Evolutionary conservation across 2,113 vertebrate species (phyloP).

Genomic region (Tachysurus fulvidraco): DNA sequence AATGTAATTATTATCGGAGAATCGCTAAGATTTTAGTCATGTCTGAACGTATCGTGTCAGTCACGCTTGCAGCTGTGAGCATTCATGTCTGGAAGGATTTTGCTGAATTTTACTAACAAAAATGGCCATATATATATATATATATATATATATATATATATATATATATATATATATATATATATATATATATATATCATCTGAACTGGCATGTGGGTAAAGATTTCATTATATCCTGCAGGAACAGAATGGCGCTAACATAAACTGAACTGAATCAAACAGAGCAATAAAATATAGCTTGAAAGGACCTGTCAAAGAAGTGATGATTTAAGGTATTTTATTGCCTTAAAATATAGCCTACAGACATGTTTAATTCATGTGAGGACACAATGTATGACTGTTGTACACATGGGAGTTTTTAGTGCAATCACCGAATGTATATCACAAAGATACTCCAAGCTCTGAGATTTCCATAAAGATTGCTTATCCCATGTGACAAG

Average conservation of each 20-base stretch:
- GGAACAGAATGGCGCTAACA: not conserved
- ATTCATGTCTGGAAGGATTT: not conserved
- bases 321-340: not conserved
- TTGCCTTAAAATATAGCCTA: not conserved
- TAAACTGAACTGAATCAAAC: not conserved
- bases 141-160: too few relatives aligned
- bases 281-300: not conserved
- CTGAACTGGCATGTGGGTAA: not conserved
- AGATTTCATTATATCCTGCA: not conserved
- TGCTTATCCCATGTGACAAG: not conserved
- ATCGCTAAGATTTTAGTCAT: slow-evolving; percentile 9
- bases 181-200: too few relatives aligned
- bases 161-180: too few relatives aligned
- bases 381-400: not conserved
- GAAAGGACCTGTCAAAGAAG: not conserved
- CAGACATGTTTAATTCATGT: not conserved
- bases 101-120: not conserved
- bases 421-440: not conserved
- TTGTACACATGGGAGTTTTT: not conserved
- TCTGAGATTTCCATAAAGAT: not conserved
- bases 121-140: not conserved
- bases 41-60: not conserved
- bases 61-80: not conserved
- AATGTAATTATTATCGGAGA: not conserved
- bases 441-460: not conserved